Evolutionary conservation across 2,888 invertebrate species (phyloP).

Genomic region (Drosophila lutescens): DNA sequence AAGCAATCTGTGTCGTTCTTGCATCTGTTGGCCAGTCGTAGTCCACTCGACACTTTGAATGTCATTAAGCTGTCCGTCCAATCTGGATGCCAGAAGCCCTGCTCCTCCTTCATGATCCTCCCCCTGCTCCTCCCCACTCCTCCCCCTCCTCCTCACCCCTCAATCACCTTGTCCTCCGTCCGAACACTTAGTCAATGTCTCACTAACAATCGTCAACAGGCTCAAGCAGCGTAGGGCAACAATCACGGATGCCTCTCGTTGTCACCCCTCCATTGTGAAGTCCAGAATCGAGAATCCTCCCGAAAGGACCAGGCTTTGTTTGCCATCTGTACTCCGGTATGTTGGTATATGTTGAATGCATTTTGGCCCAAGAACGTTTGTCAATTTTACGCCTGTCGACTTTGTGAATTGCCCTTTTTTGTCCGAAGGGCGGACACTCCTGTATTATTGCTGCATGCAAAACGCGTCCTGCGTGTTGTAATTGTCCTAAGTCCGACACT

Average conservation of each 20-base stretch:
- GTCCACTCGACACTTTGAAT: constrained; percentile 76
- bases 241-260: constrained; percentile 51
- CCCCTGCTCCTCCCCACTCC: neutral
- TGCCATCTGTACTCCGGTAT: constrained; percentile 4
- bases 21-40: constrained; percentile 41
- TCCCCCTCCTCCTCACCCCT: neutral
- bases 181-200: constrained; percentile 78
- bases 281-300: constrained; percentile 10
- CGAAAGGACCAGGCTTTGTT: constrained; percentile 10
- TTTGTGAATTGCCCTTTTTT: constrained; percentile 71
- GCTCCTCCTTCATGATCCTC: neutral
- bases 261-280: constrained; percentile 37
- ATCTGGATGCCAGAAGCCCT: constrained; percentile 15
- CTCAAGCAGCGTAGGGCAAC: constrained; percentile 72
- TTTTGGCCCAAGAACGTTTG: constrained; percentile 70
- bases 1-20: constrained; percentile 18
- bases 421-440: constrained; percentile 14
- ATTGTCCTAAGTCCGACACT: constrained; percentile 14
- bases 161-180: constrained; percentile 16
- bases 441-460: constrained; percentile 39
- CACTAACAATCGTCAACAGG: constrained; percentile 80
- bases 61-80: constrained; percentile 71
- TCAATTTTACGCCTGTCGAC: constrained; percentile 79
- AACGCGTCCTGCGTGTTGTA: constrained; percentile 36
- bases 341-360: constrained; percentile 54